phyloP scores from a whole-genome alignment of 2,797 vertebrate species.

The Sylvia borin region DNA sequence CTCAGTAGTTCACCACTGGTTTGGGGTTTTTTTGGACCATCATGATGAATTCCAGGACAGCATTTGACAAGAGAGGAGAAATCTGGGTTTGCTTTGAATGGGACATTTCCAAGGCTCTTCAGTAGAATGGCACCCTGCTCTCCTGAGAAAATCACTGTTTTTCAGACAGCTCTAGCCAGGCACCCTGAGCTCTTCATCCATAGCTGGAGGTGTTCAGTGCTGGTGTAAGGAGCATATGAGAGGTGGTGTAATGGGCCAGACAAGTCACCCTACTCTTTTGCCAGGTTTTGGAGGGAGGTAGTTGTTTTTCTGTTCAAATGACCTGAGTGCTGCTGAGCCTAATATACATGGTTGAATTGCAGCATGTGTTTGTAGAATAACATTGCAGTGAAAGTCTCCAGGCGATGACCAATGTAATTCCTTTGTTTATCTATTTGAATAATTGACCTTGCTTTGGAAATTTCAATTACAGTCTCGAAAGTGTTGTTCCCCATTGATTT shows the following conservation, averaged over 20 bases:
- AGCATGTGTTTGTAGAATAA: background rate
- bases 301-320: background rate
- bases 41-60: background rate
- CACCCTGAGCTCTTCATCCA: background rate
- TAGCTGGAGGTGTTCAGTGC: background rate
- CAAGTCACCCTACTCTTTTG: background rate
- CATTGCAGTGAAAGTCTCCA: background rate
- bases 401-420: background rate
- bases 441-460: background rate
- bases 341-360: background rate
- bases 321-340: background rate
- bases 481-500: background rate
- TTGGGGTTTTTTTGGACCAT: background rate
- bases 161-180: background rate
- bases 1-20: fast-evolving
- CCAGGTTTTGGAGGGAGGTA: background rate
- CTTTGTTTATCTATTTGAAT: background rate
- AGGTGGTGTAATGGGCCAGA: background rate
- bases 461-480: background rate
- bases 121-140: background rate
- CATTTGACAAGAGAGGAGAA: background rate
- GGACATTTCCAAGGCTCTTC: background rate
- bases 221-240: background rate
- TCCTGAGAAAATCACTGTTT: background rate
- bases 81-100: background rate